phyloP scores from a whole-genome alignment of 2,797 vertebrate genomes.

The Acanthurus leucopareius region DNA sequence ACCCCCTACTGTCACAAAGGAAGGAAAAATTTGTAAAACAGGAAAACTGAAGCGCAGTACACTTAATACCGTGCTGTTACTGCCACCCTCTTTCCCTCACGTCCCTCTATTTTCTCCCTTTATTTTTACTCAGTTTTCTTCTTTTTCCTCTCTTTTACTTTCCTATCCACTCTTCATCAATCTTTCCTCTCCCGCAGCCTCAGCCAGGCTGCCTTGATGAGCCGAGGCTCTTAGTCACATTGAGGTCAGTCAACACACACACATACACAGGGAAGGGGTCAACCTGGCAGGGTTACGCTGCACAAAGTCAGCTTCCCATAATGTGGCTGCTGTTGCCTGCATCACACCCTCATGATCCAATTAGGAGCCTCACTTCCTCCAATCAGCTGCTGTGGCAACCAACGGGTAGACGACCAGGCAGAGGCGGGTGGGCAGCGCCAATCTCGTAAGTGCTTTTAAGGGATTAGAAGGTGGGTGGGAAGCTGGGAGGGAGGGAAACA shows the following conservation, averaged over 20 bases:
- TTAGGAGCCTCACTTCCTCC: slow-evolving; percentile 93
- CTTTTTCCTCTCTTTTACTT: slow-evolving; percentile 56
- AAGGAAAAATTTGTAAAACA: slow-evolving; percentile 47
- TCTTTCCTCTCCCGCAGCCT: slow-evolving; percentile 83
- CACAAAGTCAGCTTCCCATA: slow-evolving; percentile 97
- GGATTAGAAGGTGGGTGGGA: slow-evolving; percentile 96
- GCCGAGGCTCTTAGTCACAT: slow-evolving; percentile 99
- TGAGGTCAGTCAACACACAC: slow-evolving; percentile 89
- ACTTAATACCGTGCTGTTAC: slow-evolving; percentile 41
- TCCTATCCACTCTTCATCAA: slow-evolving; percentile 78
- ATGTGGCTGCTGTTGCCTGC: slow-evolving; percentile 92
- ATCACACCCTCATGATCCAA: slow-evolving; percentile 99
- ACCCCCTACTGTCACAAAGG: slow-evolving; percentile 63
- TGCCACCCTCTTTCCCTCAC: slow-evolving; percentile 6
- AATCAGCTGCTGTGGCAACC: slow-evolving; percentile 92
- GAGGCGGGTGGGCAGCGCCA: slow-evolving; percentile 95
- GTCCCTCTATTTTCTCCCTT: slow-evolving; percentile 31
- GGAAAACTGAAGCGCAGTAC: slow-evolving; percentile 33
- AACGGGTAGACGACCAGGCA: slow-evolving; percentile 92
- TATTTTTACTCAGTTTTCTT: slow-evolving; percentile 43
- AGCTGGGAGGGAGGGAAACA: slow-evolving; percentile 88
- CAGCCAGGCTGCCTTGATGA: slow-evolving; percentile 87
- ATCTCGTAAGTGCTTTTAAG: slow-evolving; percentile 99
- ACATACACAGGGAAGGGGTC: slow-evolving; percentile 77
- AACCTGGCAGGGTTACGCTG: slow-evolving; percentile 86